These are phyloP conservation scores for Otocyon megalotis DNA, from an alignment of 2,113 vertebrate species.

Conservation along the genomic window DNA sequence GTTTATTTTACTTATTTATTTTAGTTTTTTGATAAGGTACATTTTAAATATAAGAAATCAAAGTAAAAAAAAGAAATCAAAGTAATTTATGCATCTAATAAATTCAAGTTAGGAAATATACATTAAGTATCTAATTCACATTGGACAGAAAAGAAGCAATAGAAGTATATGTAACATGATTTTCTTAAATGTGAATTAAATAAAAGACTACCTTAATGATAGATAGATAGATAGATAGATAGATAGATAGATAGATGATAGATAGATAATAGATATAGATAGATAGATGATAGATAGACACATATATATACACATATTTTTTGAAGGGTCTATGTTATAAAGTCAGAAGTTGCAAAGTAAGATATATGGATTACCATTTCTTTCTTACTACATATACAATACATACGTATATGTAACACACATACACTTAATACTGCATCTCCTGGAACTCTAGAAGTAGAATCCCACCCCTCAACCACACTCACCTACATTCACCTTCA, in stretches of 20 bases:
- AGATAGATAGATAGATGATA: not conserved
- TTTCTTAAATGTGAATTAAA: not conserved
- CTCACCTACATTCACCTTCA: conserved; percentile 5
- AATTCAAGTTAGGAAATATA: not conserved
- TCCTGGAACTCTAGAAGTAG: conserved; percentile 6
- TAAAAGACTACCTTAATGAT: conserved; percentile 1
- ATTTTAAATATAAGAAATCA: conserved; percentile 33
- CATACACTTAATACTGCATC: not conserved
- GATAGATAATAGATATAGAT: not conserved
- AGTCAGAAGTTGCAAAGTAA: conserved; percentile 12
- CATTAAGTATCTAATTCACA: conserved; percentile 22
- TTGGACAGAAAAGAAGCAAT: not conserved
- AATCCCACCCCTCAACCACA: conserved; percentile 43
- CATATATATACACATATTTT: not conserved
- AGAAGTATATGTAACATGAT: not conserved
- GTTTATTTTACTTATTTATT: not conserved
- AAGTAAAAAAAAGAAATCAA: not conserved
- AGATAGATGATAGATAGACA: not conserved
- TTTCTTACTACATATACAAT: not conserved
- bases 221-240: not conserved
- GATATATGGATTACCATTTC: not conserved
- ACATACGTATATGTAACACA: not conserved
- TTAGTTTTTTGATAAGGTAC: not conserved
- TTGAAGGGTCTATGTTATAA: not conserved
- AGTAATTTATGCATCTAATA: not conserved